phyloP scores from a whole-genome alignment of 2,113 vertebrate species.

The Mesoclemmys tuberculata region DNA sequence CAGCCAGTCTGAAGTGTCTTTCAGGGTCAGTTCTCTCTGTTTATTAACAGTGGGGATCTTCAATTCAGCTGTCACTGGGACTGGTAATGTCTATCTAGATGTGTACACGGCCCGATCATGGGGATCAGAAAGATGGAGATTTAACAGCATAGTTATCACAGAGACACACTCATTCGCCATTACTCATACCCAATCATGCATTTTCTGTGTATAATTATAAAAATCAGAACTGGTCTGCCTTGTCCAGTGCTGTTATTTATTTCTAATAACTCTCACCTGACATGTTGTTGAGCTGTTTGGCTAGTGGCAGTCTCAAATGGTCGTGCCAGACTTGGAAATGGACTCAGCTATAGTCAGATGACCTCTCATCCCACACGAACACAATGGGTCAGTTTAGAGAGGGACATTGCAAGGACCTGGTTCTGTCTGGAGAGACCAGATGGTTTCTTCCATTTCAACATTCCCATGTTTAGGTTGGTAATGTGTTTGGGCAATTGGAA shows the following conservation, averaged over 20 bases:
- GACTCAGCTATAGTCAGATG: neutral
- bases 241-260: neutral
- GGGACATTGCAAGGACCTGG: neutral
- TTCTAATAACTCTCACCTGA: neutral
- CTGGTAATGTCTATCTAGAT: neutral
- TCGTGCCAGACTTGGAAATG: neutral
- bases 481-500: too few species aligned
- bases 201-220: neutral
- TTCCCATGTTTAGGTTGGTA: neutral
- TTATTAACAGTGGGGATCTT: neutral
- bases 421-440: neutral
- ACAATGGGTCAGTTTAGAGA: neutral
- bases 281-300: rapidly evolving
- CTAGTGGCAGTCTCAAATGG: constrained; percentile 18
- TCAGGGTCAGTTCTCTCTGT: neutral
- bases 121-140: neutral
- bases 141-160: neutral
- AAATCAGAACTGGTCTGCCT: neutral
- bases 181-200: neutral
- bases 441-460: neutral
- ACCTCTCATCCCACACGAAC: neutral
- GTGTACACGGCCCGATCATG: too few species aligned
- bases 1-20: neutral
- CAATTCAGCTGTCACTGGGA: neutral
- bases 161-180: rapidly evolving